Conservation (phyloP, 1,140 invertebrate species). For the Zaprionus taronus region DNA sequence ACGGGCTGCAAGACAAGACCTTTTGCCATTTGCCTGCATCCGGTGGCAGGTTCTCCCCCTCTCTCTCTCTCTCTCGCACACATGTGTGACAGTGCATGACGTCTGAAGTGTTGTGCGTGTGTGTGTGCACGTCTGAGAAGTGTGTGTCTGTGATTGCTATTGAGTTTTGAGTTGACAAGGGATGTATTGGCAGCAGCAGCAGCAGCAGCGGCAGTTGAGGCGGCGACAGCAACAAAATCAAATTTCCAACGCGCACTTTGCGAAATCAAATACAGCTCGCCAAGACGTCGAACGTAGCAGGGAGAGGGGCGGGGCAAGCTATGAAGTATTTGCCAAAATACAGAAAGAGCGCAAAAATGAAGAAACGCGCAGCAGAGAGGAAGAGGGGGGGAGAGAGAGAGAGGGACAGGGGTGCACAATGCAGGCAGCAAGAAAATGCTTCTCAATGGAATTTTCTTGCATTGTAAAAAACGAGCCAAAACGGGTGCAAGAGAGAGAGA, state of each 20-base stretch:
- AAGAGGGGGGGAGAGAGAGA: constrained; percentile 14
- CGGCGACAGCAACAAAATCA: constrained; percentile 59
- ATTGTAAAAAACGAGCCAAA: constrained; percentile 59
- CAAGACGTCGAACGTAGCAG: constrained; percentile 1
- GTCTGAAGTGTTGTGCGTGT: constrained; percentile 45
- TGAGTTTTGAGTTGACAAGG: constrained; percentile 61
- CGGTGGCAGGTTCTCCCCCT: not conserved
- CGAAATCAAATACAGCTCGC: constrained; percentile 71
- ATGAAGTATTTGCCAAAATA: constrained; percentile 79
- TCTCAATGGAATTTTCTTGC: constrained; percentile 70
- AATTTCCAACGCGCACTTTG: constrained; percentile 78
- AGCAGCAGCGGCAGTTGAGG: constrained; percentile 20
- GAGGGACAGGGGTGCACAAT: constrained; percentile 52
- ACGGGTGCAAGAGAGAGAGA: constrained; percentile 20
- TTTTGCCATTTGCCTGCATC: constrained; percentile 53
- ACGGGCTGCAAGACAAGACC: constrained; percentile 23
- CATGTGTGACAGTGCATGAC: constrained; percentile 45
- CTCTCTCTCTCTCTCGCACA: not conserved
- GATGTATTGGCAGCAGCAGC: constrained; percentile 43
- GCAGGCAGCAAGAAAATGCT: constrained; percentile 56
- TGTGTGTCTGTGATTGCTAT: constrained; percentile 58
- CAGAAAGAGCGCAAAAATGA: constrained; percentile 29
- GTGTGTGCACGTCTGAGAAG: constrained; percentile 41
- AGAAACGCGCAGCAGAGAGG: not conserved
- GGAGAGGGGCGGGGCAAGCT: constrained; percentile 34